Base-by-base conservation (phyloP, 2,888 invertebrate genomes). In the Apotomis capreana region DNA sequence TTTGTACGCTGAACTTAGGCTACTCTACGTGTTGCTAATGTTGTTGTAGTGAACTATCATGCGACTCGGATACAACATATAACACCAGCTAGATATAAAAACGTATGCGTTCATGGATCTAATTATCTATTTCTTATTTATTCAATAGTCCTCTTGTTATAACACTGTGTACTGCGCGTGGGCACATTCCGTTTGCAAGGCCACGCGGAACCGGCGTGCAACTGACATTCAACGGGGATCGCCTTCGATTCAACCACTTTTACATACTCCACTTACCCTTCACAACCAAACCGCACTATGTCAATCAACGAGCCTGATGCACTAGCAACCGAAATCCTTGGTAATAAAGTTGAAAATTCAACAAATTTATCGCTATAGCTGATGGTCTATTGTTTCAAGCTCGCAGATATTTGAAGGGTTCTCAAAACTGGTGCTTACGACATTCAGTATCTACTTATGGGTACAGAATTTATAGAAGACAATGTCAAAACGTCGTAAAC, bases 221-320 rank as follows among this genome's bases (percentile, higher is more conserved):
- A 63, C 59, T 74, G 74, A 62, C 74, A 74, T 74, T 74, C 67
- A 74, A 68, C 78, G 81, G 76, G 49, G 86, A 81, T 83, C 79
- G 76, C 89, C 87, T 87, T 88, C 87, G 79, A 51, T 58, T 77
- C 76, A 73, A 77, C 78, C 76, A 78, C 81, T 77, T 81, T 80
- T 76, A 79, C 78, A 68, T 55, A 59, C n/a, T 26, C 26, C 54
- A 49, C 26, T 49, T 49, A 10, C 5, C 40, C 26, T 26, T 61
- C 26, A 49, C 49, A 46, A 49, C 36, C 6, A 10, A 5, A 49
- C 49, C 12, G 12, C 3, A 36, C 10, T 57, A 10, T 36, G 36
- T 26, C 36, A 26, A 37, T 49, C 9, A 9, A 49, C 49, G 49
- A 49, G 9, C 9, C 49, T 9, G 49, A 12, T 10, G 37, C 57